Percentiles rank a stretch among this genome's conserved stretches.
phyloP scores from a whole-genome alignment of 2,113 vertebrate genomes.

The Ciconia maguari region DNA sequence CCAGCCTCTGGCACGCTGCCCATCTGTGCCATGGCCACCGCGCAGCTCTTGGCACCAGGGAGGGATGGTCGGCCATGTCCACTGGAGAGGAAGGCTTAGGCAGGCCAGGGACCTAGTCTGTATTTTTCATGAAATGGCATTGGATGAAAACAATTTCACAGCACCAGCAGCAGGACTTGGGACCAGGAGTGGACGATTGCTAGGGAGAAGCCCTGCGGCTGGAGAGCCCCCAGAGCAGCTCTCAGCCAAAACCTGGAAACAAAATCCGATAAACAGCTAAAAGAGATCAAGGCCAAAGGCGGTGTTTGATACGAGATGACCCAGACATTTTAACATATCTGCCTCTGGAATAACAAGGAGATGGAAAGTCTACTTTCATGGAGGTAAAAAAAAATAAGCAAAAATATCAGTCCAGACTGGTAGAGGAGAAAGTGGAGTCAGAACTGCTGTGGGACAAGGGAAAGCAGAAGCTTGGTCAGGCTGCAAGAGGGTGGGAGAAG shows the following conservation, averaged over 20 bases:
- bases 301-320: neutral
- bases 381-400: neutral
- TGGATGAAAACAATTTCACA: neutral
- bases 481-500: neutral
- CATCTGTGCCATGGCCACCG: accelerated
- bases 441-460: neutral
- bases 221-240: neutral
- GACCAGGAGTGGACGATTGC: accelerated
- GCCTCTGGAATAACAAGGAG: neutral
- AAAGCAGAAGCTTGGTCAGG: neutral
- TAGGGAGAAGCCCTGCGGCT: neutral
- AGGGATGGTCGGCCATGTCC: neutral
- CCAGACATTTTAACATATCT: neutral
- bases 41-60: neutral
- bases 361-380: neutral
- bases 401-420: neutral
- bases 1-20: neutral
- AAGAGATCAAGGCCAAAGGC: neutral
- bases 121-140: neutral
- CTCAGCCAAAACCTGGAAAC: neutral
- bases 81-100: neutral
- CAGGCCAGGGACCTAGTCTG: neutral
- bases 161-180: neutral
- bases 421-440: neutral
- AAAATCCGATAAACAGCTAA: neutral